Evolutionary conservation across 1,140 invertebrate genomes (phyloP).

Genomic region (Drosophila bocqueti): DNA sequence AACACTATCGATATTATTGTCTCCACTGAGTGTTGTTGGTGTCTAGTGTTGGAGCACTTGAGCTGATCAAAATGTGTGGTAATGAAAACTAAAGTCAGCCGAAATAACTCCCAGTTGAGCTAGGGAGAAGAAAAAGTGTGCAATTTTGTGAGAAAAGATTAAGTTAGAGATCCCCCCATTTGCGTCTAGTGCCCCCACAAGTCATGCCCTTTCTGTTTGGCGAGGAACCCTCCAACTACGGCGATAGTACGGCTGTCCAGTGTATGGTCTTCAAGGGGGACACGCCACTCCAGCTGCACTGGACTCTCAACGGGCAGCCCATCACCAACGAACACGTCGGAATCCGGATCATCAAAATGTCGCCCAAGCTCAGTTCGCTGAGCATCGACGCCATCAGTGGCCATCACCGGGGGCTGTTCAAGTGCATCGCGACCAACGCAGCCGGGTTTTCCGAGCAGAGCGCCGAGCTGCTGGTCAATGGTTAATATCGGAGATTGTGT

Average conservation of each 20-base stretch:
- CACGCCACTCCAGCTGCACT: slow-evolving; percentile 89
- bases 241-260: slow-evolving; percentile 87
- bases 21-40: slow-evolving; percentile 46
- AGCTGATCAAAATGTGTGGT: background rate
- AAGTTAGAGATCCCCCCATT: background rate
- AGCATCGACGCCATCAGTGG: slow-evolving; percentile 90
- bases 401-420: slow-evolving; percentile 90
- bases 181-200: slow-evolving; percentile 86
- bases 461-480: slow-evolving; percentile 88
- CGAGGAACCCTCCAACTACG: slow-evolving; percentile 89
- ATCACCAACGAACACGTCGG: slow-evolving; percentile 84
- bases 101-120: background rate
- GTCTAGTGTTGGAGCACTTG: slow-evolving; percentile 56
- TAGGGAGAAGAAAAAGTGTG: background rate
- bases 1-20: slow-evolving; percentile 23
- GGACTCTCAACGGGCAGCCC: slow-evolving; percentile 89
- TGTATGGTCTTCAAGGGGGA: slow-evolving; percentile 92
- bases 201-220: slow-evolving; percentile 91
- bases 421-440: slow-evolving; percentile 89
- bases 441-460: slow-evolving; percentile 89
- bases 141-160: background rate
- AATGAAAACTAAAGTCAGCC: background rate
- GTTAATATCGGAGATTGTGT: slow-evolving; percentile 83
- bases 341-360: slow-evolving; percentile 86
- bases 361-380: slow-evolving; percentile 88